These are phyloP conservation scores for Stratiolaelaps scimitus DNA, from an alignment of 1,140 invertebrate genomes.

Conservation along the genomic window DNA sequence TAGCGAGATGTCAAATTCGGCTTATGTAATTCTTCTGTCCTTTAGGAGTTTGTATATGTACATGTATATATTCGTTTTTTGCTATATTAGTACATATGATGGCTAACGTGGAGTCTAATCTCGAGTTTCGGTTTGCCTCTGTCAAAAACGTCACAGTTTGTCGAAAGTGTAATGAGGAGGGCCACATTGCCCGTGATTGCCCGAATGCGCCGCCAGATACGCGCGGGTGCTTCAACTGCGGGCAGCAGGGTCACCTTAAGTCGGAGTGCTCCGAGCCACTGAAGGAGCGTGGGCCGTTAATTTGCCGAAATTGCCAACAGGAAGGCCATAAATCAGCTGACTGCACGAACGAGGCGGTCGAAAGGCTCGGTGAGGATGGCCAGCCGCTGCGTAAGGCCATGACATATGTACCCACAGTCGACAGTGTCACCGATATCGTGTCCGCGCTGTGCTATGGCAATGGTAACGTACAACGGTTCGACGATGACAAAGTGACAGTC, in stretches of 20 bases:
- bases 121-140: background rate
- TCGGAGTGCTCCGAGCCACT: conserved; percentile 30
- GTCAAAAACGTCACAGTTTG: conserved; percentile 35
- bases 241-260: background rate
- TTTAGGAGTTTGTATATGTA: too few relatives aligned
- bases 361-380: background rate
- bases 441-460: background rate
- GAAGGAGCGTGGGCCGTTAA: background rate
- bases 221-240: background rate
- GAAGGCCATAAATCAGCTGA: conserved; percentile 37
- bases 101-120: background rate
- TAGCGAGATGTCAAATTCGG: too few relatives aligned
- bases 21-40: too few relatives aligned
- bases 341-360: background rate
- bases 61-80: too few relatives aligned
- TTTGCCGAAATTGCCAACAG: conserved; percentile 34
- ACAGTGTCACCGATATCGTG: background rate
- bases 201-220: conserved; percentile 37
- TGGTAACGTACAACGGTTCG: background rate
- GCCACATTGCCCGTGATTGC: conserved; percentile 41
- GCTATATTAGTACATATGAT: too few relatives aligned
- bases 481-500: conserved; percentile 1
- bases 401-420: background rate
- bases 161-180: conserved; percentile 41
- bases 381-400: background rate